phyloP scores from a whole-genome alignment of 2,113 vertebrate genomes.

The Strix uralensis region DNA sequence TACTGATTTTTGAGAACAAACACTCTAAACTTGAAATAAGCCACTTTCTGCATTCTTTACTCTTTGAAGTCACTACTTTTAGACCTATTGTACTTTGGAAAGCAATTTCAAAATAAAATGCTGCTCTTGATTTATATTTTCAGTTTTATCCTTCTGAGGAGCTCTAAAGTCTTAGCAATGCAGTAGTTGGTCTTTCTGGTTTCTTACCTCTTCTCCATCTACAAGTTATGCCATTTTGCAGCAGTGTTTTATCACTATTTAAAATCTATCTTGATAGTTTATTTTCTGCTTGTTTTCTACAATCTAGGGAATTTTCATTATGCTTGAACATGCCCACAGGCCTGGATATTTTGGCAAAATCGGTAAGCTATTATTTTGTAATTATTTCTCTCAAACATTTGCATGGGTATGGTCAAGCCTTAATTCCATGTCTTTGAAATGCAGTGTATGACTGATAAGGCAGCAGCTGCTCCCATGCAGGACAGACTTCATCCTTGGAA shows the following conservation, averaged over 20 bases:
- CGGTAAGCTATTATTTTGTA: neutral
- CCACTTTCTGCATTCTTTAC: neutral
- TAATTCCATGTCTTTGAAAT: neutral
- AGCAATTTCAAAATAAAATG: slow-evolving; percentile 1
- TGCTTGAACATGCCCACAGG: neutral
- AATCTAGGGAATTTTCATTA: neutral
- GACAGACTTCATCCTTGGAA: neutral
- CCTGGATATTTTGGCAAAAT: neutral
- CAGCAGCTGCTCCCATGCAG: neutral
- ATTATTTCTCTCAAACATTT: neutral
- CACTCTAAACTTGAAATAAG: neutral
- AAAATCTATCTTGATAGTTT: neutral
- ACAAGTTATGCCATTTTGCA: neutral
- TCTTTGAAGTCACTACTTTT: neutral
- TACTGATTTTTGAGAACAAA: slow-evolving; percentile 6
- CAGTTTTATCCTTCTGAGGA: neutral
- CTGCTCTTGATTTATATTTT: neutral
- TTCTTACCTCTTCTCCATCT: neutral
- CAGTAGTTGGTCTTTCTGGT: neutral
- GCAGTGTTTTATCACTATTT: neutral
- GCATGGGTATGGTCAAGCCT: neutral
- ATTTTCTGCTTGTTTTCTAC: neutral
- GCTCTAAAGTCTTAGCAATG: neutral
- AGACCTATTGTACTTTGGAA: neutral
- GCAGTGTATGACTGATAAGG: neutral